Evolutionary conservation across 2,797 vertebrate species (phyloP).

Genomic region (Pagetopsis macropterus): DNA sequence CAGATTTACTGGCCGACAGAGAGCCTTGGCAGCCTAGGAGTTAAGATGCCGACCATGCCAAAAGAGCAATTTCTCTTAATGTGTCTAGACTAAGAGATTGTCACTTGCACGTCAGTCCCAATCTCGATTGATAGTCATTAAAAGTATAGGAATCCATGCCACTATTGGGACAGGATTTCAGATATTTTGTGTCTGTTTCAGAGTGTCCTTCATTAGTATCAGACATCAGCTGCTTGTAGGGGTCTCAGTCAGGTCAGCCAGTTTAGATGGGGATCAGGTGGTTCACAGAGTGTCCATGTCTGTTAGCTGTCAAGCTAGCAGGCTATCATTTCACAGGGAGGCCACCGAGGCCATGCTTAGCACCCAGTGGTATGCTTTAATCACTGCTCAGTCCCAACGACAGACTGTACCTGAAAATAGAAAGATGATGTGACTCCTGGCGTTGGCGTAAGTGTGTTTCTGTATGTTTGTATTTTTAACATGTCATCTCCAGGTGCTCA

Average conservation of each 20-base stretch:
- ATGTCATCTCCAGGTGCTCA: slow-evolving; percentile 46
- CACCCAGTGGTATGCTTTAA: slow-evolving; percentile 78
- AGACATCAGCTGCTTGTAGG: slow-evolving; percentile 69
- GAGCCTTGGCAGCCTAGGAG: neutral
- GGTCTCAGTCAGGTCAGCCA: slow-evolving; percentile 73
- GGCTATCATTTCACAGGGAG: slow-evolving; percentile 67
- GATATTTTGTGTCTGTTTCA: slow-evolving; percentile 19
- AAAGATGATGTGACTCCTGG: slow-evolving; percentile 34
- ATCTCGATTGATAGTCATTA: neutral
- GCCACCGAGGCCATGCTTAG: slow-evolving; percentile 68
- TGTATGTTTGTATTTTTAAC: slow-evolving; percentile 62
- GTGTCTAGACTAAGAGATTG: too few relatives aligned
- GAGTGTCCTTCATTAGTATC: slow-evolving; percentile 59
- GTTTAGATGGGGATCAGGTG: slow-evolving; percentile 73
- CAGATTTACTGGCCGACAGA: neutral
- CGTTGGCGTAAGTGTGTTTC: slow-evolving; percentile 6
- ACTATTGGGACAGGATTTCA: neutral
- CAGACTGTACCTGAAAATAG: slow-evolving; percentile 73
- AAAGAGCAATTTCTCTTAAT: neutral
- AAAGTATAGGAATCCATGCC: neutral
- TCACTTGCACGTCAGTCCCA: too few relatives aligned
- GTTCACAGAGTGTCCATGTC: slow-evolving; percentile 78
- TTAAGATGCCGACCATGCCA: neutral
- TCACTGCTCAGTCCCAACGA: slow-evolving; percentile 57
- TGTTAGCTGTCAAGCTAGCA: slow-evolving; percentile 64